Base-by-base conservation (phyloP, 2,797 vertebrate species). In the Numenius phaeopus region DNA sequence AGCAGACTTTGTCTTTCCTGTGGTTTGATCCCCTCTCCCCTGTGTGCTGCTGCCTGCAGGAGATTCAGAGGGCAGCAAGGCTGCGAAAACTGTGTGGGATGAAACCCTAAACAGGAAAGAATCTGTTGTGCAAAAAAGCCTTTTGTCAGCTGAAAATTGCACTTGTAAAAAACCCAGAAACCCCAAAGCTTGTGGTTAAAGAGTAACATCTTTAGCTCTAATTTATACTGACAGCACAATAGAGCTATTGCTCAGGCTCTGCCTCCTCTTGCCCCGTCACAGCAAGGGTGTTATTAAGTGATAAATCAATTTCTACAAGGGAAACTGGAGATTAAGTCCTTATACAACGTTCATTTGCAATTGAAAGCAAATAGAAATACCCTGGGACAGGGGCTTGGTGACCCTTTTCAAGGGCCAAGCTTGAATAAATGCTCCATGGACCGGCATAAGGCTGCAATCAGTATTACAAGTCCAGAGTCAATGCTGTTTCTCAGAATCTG, bases 71-170 rank as follows among this genome's bases (percentile, higher is more conserved):
- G 82, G 75, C 86, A 94, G 40, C 40, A 61, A 69, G 90, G 75
- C 83, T 95, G 72, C 0, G 2, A 96, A 96, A 96, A 91, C 76
- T 29, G 49, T 75, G 83, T 93, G 79, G 94, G 93, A 92, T 83
- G 94, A 92, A 94, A 83, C 89, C 87, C 87, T 76, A 91, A 94
- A 95, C 89, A 91, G 94, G 90, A 94, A 97, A 86, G 92, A 72
- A 83, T 94, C 90, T 95, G 87, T 78, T 94, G 84, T 92, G 92
- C 58, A 89, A 94, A 91, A 90, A 96, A 87, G 79, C 46, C 94
- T 96, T 97, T 96, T 97, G 94, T 97, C 95, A 96, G 92, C 82
- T 96, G 94, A 87, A 97, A 96, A 96, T 55, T 86, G 57, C 84
- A 76, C 79, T 94, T 94, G 87, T 85, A 62, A 95, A 87, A 93